phyloP scores from a whole-genome alignment of 2,888 invertebrate genomes.

The Lagria hirta region DNA sequence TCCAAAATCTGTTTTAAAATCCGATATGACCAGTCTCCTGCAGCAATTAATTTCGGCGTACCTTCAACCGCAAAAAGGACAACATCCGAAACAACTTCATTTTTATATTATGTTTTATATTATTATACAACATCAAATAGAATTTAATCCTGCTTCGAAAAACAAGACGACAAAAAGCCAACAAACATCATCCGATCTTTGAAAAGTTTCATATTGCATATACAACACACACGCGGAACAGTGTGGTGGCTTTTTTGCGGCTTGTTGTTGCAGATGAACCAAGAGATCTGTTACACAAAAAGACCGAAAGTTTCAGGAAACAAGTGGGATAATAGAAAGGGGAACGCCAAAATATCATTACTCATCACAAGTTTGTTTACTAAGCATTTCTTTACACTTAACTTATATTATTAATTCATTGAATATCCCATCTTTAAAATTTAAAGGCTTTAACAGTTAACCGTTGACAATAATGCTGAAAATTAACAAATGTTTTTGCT shows the following conservation, averaged over 20 bases:
- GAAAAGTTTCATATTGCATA: constrained; percentile 9
- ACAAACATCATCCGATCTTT: constrained; percentile 15
- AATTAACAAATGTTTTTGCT: too few species aligned
- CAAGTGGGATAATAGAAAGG: constrained; percentile 13
- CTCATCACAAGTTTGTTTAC: too few species aligned
- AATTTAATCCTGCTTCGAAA: constrained; percentile 2
- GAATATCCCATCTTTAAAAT: too few species aligned
- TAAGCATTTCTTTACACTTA: too few species aligned
- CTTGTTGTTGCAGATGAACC: constrained; percentile 39
- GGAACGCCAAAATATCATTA: too few species aligned
- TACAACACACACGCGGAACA: constrained; percentile 43
- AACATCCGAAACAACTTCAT: background rate
- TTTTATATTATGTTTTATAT: too few species aligned
- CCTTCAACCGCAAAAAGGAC: background rate
- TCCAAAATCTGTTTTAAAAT: constrained; percentile 15
- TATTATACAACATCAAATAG: too few species aligned
- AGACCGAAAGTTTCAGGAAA: constrained; percentile 35
- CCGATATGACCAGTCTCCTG: constrained; percentile 1
- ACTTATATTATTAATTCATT: too few species aligned
- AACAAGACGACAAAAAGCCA: constrained; percentile 3
- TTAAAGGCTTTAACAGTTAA: too few species aligned
- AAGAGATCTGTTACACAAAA: constrained; percentile 44
- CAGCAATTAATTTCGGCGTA: background rate
- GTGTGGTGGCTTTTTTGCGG: constrained; percentile 41
- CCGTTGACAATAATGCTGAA: too few species aligned